Conservation (phyloP, 2,888 invertebrate genomes). For the Drosophila greeni region DNA sequence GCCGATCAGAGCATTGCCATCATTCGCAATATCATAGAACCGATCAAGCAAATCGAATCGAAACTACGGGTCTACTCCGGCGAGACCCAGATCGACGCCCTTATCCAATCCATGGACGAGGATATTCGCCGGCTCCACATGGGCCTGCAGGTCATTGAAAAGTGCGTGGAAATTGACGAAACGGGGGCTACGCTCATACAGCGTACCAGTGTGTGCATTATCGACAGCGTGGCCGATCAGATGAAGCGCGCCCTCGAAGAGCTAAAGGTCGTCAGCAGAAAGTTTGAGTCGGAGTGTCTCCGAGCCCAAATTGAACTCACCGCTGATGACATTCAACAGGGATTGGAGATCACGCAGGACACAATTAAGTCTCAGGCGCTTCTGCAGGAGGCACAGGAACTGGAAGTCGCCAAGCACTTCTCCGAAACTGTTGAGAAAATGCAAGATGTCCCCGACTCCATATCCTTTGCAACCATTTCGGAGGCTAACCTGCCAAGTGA, state of each 20-base stretch:
- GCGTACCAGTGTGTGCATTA: conserved; percentile 84
- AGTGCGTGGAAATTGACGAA: conserved; percentile 84
- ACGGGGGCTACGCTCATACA: conserved; percentile 84
- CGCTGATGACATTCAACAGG: conserved; percentile 80
- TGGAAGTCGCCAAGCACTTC: conserved; percentile 78
- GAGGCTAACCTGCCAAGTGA: conserved; percentile 76
- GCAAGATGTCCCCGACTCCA: conserved; percentile 73
- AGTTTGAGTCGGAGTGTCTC: conserved; percentile 79
- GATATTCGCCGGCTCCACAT: conserved; percentile 84
- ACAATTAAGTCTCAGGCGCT: conserved; percentile 81
- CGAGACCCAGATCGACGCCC: conserved; percentile 76
- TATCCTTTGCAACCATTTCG: conserved; percentile 76
- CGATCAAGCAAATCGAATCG: conserved; percentile 83
- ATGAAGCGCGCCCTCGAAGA: conserved; percentile 81
- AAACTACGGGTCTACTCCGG: conserved; percentile 81
- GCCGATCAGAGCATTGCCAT: conserved; percentile 85
- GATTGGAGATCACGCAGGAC: conserved; percentile 80
- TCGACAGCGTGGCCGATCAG: conserved; percentile 82
- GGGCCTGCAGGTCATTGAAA: conserved; percentile 83
- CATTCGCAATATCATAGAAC: conserved; percentile 82
- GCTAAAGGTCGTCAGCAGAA: conserved; percentile 79
- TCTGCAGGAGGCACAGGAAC: conserved; percentile 80
- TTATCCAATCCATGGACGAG: conserved; percentile 81
- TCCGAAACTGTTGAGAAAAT: conserved; percentile 77
- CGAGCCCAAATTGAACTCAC: conserved; percentile 79